Conservation (phyloP, 2,888 invertebrate genomes). For the Zele albiditarsus region DNA sequence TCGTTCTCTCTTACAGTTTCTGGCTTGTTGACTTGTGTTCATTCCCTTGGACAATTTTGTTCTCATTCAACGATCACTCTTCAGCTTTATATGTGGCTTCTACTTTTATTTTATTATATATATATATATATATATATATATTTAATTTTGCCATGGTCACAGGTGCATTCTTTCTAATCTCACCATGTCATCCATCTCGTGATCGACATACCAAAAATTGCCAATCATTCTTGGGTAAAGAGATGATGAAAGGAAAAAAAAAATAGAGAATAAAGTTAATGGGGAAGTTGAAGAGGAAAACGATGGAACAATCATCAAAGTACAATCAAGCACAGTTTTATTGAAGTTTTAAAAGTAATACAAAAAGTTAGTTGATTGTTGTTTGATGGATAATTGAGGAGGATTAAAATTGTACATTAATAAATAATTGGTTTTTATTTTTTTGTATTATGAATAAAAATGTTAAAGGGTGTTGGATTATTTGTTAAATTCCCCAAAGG, state of each 20-base stretch:
- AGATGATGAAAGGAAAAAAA: neutral
- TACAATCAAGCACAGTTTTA: neutral
- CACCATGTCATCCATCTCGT: constrained; percentile 7
- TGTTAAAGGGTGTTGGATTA: neutral
- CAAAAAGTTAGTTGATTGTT: neutral
- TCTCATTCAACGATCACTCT: neutral
- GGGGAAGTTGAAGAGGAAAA: neutral
- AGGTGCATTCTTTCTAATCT: constrained; percentile 21
- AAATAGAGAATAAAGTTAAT: neutral
- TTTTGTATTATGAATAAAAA: neutral
- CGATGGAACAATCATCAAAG: neutral
- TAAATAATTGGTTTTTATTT: neutral
- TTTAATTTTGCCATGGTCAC: constrained; percentile 27
- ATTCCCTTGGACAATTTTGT: neutral
- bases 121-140: too few relatives aligned
- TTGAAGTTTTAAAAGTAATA: neutral
- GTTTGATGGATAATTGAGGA: neutral
- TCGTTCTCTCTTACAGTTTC: constrained; percentile 14
- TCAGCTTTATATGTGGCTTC: neutral
- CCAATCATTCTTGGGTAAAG: neutral
- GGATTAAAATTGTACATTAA: neutral
- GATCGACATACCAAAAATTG: constrained; percentile 20
- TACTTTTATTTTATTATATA: neutral
- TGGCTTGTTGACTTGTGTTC: constrained; percentile 6
- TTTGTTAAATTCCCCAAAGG: neutral